Evolutionary conservation across 2,113 vertebrate genomes (phyloP).

Genomic region (Brachypodius melanocephalos): DNA sequence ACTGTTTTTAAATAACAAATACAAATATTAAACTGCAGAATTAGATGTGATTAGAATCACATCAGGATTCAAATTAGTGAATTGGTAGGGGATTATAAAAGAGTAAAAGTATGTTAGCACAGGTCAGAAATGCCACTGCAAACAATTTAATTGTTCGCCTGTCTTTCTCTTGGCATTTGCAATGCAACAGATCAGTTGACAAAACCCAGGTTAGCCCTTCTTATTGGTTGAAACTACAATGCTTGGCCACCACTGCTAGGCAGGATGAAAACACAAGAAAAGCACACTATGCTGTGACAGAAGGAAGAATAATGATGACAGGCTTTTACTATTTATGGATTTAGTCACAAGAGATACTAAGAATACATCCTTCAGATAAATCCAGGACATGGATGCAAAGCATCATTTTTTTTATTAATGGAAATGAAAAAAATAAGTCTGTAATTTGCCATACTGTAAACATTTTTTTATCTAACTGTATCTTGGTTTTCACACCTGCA

Average conservation of each 20-base stretch:
- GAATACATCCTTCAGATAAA: neutral
- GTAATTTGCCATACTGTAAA: neutral
- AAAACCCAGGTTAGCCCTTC: neutral
- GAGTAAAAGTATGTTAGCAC: neutral
- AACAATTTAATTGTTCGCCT: neutral
- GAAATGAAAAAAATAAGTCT: neutral
- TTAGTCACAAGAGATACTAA: neutral
- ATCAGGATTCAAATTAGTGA: neutral
- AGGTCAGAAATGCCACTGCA: neutral
- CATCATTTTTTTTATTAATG: neutral
- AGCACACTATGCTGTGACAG: neutral
- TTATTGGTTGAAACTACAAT: neutral
- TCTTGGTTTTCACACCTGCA: neutral
- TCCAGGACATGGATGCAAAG: neutral
- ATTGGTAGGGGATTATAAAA: neutral
- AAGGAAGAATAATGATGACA: neutral
- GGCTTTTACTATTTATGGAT: neutral
- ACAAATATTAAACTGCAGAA: neutral
- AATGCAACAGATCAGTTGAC: neutral
- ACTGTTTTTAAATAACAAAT: neutral
- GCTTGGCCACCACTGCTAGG: neutral
- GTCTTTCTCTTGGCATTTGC: neutral
- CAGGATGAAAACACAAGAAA: neutral
- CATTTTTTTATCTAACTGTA: neutral
- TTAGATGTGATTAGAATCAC: neutral